Base-by-base conservation (phyloP, 2,113 vertebrate species). In the Nycticorax nycticorax region DNA sequence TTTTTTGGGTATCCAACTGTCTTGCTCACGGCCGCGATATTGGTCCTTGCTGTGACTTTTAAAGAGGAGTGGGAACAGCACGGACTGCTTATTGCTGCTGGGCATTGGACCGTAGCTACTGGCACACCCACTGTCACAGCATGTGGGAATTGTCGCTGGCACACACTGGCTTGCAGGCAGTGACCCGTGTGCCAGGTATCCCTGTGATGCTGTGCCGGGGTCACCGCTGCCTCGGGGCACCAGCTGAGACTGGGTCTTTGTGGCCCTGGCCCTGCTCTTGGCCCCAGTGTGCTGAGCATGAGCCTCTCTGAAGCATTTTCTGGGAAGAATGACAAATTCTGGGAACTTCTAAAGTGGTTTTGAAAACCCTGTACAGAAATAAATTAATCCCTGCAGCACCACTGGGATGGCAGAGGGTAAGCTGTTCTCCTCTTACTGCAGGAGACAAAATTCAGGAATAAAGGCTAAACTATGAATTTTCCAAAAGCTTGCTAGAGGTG, bases 41-140 rank as follows among this genome's bases (percentile, higher is more conserved):
- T 60, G 47, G 20, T 41, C 18, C 59, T 73, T 53, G 39, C 26
- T 76, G 43, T 39, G 74, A n/a, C 30, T 74, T 76, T 32, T 1
- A 3, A 76, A 68, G 37, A 22, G 23, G 37, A 59, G 41, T 10
- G 33, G 56, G 59, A 77, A 10, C 12, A 77, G 47, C 64, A 9
- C 22, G 0, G 2, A 43, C 43, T 21, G 19, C 32, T 59, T 76
- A 55, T 8, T 27, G 41, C 8, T 62, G 55, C 48, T 33, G 48
- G 59, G 63, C 0, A 0, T 20, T 71, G 0, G 6, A 67, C 43
- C 28, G 28, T 3, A 89, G 39, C 32, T 45, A 8, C 43, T 50
- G 20, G 45, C 48, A 48, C 22, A 53, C 18, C 60, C 20, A 1
- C 24, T 41, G 6, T 4, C 27, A 57, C 13, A 21, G 43, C 4